These are phyloP conservation scores for Anagyrus pseudococci DNA, from an alignment of 2,888 invertebrate species.

Conservation along the genomic window DNA sequence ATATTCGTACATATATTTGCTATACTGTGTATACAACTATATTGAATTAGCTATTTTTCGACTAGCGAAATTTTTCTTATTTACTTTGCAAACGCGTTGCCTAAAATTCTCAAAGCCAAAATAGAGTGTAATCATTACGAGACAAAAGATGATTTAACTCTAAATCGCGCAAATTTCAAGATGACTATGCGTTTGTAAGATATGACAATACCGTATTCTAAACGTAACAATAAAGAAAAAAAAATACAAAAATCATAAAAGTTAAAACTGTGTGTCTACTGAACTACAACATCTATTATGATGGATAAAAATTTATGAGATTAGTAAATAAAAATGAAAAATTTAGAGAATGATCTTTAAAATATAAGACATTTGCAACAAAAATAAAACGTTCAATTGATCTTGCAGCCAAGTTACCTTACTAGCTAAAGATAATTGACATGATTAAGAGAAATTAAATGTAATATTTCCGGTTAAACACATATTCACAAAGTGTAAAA, in stretches of 20 bases:
- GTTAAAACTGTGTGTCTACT: slow-evolving; percentile 24
- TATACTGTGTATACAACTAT: slow-evolving; percentile 22
- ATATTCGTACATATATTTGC: slow-evolving; percentile 26
- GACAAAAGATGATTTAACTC: slow-evolving; percentile 9
- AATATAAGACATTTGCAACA: slow-evolving; percentile 15
- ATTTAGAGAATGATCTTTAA: slow-evolving; percentile 13
- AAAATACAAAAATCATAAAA: too few relatives aligned
- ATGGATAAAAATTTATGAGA: slow-evolving; percentile 30
- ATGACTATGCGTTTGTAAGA: slow-evolving; percentile 33
- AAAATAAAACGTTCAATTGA: slow-evolving; percentile 22
- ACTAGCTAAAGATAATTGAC: slow-evolving; percentile 17
- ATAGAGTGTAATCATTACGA: slow-evolving; percentile 19
- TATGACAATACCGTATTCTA: slow-evolving; percentile 36
- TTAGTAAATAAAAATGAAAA: slow-evolving; percentile 20
- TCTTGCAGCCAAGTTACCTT: slow-evolving; percentile 34
- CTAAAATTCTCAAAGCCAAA: slow-evolving; percentile 27
- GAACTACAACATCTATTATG: slow-evolving; percentile 30
- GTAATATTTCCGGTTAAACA: slow-evolving; percentile 32
- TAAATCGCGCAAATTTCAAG: slow-evolving; percentile 16
- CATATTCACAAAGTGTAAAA: slow-evolving; percentile 34
- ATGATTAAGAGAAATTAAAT: slow-evolving; percentile 21
- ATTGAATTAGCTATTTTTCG: slow-evolving; percentile 35
- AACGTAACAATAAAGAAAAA: slow-evolving; percentile 26
- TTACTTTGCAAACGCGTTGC: slow-evolving; percentile 35
- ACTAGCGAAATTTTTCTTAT: slow-evolving; percentile 23